Conservation (phyloP, 2,113 vertebrate species). For the Proteles cristata region DNA sequence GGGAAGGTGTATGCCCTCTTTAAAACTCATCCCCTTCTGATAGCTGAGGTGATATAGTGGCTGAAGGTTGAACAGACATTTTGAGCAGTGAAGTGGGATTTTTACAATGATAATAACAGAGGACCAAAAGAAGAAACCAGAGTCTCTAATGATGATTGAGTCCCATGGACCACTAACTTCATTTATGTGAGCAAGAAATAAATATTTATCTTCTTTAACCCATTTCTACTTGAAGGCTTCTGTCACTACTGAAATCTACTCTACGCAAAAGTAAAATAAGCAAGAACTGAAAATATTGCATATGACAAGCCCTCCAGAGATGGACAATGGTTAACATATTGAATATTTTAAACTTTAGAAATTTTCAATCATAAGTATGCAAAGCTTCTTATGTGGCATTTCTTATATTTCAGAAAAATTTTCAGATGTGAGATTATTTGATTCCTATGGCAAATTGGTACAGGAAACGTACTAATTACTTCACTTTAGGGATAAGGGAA, state of each 20-base stretch:
- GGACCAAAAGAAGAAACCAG: not conserved
- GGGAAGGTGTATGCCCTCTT: not conserved
- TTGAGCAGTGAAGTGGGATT: not conserved
- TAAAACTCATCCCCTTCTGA: not conserved
- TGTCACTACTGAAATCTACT: not conserved
- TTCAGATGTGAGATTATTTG: slow-evolving; percentile 46
- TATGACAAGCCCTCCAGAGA: not conserved
- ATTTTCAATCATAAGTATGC: not conserved
- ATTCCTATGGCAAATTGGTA: slow-evolving; percentile 1
- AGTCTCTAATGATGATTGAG: not conserved
- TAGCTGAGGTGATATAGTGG: not conserved
- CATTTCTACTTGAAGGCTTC: not conserved
- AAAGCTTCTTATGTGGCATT: not conserved
- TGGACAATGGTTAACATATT: not conserved
- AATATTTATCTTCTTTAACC: not conserved
- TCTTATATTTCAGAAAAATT: slow-evolving; percentile 10
- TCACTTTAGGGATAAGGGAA: slow-evolving; percentile 51
- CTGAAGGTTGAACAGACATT: not conserved
- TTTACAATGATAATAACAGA: not conserved
- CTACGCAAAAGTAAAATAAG: slow-evolving; percentile 16
- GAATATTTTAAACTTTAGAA: slow-evolving; percentile 43
- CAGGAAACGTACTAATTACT: slow-evolving; percentile 24
- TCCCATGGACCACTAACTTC: not conserved
- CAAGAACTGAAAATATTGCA: not conserved
- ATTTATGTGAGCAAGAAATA: not conserved